These are phyloP conservation scores for Cephonodes hylas DNA, from an alignment of 2,888 invertebrate genomes.

Conservation along the genomic window DNA sequence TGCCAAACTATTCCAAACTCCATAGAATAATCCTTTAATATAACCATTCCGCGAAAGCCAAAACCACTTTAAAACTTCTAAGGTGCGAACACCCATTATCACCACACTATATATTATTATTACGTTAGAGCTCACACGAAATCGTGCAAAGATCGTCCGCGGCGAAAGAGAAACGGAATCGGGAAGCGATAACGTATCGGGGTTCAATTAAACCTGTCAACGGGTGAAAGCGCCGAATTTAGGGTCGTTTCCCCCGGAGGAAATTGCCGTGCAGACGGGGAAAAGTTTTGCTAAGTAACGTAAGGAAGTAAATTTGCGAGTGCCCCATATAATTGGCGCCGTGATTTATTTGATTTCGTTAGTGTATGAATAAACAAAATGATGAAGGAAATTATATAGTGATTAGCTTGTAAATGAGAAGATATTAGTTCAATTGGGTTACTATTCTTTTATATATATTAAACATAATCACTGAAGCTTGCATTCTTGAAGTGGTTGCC, in stretches of 20 bases:
- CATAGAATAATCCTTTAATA: background rate
- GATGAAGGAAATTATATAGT: background rate
- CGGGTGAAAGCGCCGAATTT: slow-evolving; percentile 20
- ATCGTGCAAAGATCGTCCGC: background rate
- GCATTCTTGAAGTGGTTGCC: too few species aligned
- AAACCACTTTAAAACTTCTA: background rate
- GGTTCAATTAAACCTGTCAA: slow-evolving; percentile 46
- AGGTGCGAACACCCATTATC: background rate
- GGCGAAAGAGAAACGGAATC: slow-evolving; percentile 14
- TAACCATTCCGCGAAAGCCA: background rate
- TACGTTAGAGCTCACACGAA: background rate
- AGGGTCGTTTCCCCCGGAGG: slow-evolving; percentile 17
- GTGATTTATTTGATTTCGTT: background rate
- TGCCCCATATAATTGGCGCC: background rate
- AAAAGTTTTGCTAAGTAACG: slow-evolving; percentile 3
- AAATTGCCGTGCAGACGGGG: slow-evolving; percentile 6
- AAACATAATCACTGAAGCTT: too few species aligned
- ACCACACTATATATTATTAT: background rate
- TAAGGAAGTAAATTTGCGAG: background rate
- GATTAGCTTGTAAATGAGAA: too few species aligned
- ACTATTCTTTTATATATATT: too few species aligned
- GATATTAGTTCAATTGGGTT: too few species aligned
- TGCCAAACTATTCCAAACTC: background rate
- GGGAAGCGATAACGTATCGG: slow-evolving; percentile 40
- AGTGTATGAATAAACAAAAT: background rate